These are phyloP conservation scores for Drosophila multiciliata DNA, from an alignment of 2,888 invertebrate genomes.

Conservation along the genomic window DNA sequence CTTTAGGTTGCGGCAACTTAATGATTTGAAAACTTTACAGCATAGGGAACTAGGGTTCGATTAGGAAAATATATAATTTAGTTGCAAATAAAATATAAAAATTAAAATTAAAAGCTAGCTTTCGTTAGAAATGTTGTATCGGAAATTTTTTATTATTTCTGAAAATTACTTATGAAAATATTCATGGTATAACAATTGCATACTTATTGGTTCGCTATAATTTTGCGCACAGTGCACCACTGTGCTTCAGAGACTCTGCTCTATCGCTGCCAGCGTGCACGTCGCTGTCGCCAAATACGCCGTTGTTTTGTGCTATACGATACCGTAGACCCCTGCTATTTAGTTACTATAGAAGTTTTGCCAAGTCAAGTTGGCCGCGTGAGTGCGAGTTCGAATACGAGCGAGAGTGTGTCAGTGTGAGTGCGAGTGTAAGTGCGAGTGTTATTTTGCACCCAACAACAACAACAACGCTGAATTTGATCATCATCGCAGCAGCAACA, in stretches of 20 bases:
- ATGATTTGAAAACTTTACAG: not conserved
- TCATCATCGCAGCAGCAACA: constrained; percentile 22
- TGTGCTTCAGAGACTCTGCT: constrained; percentile 38
- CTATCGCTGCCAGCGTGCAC: constrained; percentile 43
- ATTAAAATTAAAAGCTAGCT: not conserved
- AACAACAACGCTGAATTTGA: constrained; percentile 17
- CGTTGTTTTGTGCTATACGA: constrained; percentile 76
- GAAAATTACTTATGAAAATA: not conserved
- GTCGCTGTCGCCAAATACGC: constrained; percentile 68
- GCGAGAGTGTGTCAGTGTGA: constrained; percentile 10
- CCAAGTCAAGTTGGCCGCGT: constrained; percentile 77
- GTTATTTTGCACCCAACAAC: constrained; percentile 47
- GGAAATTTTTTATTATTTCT: not conserved
- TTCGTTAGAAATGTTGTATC: not conserved
- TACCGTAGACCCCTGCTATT: constrained; percentile 75
- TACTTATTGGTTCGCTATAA: not conserved
- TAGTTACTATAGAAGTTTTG: constrained; percentile 83
- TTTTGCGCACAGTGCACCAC: constrained; percentile 16
- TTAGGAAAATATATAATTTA: not conserved
- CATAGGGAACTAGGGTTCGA: not conserved
- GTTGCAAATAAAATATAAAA: not conserved
- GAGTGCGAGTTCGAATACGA: constrained; percentile 26
- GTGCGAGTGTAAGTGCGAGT: constrained; percentile 23
- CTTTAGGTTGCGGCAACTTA: not conserved
- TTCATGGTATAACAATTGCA: not conserved